Conservation (phyloP, 2,888 invertebrate species). For the Sabellastarte sp. region DNA sequence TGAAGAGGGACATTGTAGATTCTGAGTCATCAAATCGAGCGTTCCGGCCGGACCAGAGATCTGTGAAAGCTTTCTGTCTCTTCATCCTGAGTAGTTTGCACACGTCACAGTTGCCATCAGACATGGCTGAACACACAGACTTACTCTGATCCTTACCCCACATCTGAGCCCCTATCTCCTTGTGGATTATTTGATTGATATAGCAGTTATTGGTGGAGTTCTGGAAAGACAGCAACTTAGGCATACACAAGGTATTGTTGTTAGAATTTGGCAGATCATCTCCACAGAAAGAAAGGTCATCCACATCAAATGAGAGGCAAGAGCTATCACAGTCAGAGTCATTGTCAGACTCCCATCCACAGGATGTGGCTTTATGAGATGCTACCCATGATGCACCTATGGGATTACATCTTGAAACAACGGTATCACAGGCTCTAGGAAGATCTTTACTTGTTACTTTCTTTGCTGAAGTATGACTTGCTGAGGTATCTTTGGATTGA, state of each 20-base stretch:
- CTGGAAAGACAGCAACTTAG: background rate
- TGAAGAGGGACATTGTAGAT: too few relatives aligned
- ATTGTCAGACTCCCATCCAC: background rate
- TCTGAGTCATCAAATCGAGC: too few relatives aligned
- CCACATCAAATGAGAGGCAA: background rate
- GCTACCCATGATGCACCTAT: background rate
- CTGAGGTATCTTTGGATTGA: background rate
- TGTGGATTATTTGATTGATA: background rate
- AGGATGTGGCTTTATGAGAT: background rate
- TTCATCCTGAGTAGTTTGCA: background rate
- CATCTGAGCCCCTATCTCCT: background rate
- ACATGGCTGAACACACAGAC: background rate
- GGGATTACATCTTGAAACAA: too few relatives aligned
- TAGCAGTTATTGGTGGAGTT: background rate
- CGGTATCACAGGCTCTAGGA: background rate
- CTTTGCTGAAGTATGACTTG: background rate
- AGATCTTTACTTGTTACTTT: background rate
- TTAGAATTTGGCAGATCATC: too few relatives aligned
- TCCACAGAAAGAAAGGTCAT: background rate
- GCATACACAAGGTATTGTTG: background rate
- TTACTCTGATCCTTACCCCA: background rate
- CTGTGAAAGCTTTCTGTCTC: background rate
- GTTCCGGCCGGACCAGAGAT: background rate
- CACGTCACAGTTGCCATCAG: background rate
- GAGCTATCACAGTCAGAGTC: background rate